These are phyloP conservation scores for Eristalinus sepulchralis DNA, from an alignment of 2,888 invertebrate genomes.

Conservation along the genomic window DNA sequence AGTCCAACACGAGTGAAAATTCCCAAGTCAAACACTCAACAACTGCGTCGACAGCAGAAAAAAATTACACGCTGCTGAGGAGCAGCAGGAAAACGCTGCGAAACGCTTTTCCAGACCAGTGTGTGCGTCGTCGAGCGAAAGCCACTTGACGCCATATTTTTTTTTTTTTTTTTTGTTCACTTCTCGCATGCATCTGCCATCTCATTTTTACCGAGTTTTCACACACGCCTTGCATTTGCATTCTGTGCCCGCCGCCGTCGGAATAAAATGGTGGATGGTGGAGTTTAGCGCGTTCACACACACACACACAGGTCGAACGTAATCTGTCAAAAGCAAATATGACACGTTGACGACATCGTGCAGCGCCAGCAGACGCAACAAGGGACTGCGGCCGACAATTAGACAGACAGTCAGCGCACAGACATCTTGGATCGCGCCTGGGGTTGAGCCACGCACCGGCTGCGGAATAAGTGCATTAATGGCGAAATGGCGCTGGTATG, in stretches of 20 bases:
- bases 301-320: constrained; percentile 36
- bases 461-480: constrained; percentile 61
- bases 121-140: constrained; percentile 38
- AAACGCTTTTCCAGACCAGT: constrained; percentile 32
- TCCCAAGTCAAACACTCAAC: constrained; percentile 37
- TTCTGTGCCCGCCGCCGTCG: background rate
- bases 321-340: constrained; percentile 17
- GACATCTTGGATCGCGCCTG: constrained; percentile 50
- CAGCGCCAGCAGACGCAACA: background rate
- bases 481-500: constrained; percentile 47
- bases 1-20: background rate
- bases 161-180: constrained; percentile 5
- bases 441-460: constrained; percentile 33
- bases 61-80: background rate
- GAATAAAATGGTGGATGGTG: constrained; percentile 58
- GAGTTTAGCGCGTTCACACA: background rate
- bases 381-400: background rate
- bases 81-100: constrained; percentile 11
- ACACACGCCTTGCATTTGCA: constrained; percentile 42
- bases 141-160: constrained; percentile 61
- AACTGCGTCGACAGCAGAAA: constrained; percentile 50
- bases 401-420: constrained; percentile 11
- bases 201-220: constrained; percentile 30
- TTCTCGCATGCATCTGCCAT: background rate
- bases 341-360: background rate